Percentiles rank a stretch among this genome's conserved stretches.
phyloP scores from a whole-genome alignment of 2,888 invertebrate genomes.

The Venusia cambrica region DNA sequence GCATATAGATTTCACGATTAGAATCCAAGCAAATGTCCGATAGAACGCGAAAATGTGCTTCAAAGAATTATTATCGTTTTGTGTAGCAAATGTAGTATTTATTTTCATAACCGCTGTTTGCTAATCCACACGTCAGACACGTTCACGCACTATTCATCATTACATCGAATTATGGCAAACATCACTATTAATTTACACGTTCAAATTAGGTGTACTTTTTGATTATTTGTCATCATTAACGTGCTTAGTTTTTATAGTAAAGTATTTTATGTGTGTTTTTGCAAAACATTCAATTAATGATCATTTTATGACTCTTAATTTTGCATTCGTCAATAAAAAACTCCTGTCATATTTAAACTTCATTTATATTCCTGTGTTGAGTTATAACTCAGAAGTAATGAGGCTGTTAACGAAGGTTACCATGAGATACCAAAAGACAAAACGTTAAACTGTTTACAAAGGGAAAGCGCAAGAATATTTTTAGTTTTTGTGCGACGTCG shows the following conservation, averaged over 20 bases:
- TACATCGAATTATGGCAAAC: conserved; percentile 40
- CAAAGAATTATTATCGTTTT: conserved; percentile 27
- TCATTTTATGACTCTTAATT: conserved; percentile 35
- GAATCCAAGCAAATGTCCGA: conserved; percentile 46
- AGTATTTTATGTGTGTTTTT: conserved; percentile 40
- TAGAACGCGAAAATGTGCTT: conserved; percentile 33
- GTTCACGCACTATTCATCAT: conserved; percentile 52
- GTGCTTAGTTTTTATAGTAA: conserved; percentile 38
- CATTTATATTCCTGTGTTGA: conserved; percentile 38
- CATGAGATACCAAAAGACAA: conserved; percentile 26
- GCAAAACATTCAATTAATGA: conserved; percentile 34
- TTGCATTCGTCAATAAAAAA: conserved; percentile 29
- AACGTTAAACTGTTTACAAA: conserved; percentile 20
- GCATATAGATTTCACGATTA: conserved; percentile 46
- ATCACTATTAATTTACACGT: conserved; percentile 62
- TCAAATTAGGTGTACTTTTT: conserved; percentile 63
- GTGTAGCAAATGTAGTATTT: conserved; percentile 50
- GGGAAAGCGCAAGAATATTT: conserved; percentile 12
- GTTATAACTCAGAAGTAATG: conserved; percentile 42
- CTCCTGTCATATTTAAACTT: conserved; percentile 20
- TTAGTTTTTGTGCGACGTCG: no score
- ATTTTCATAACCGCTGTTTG: conserved; percentile 35
- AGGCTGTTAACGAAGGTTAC: conserved; percentile 45
- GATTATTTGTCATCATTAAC: conserved; percentile 67
- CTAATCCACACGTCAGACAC: conserved; percentile 53